Conservation (phyloP, 1,140 invertebrate genomes). For the Cherax quadricarinatus region DNA sequence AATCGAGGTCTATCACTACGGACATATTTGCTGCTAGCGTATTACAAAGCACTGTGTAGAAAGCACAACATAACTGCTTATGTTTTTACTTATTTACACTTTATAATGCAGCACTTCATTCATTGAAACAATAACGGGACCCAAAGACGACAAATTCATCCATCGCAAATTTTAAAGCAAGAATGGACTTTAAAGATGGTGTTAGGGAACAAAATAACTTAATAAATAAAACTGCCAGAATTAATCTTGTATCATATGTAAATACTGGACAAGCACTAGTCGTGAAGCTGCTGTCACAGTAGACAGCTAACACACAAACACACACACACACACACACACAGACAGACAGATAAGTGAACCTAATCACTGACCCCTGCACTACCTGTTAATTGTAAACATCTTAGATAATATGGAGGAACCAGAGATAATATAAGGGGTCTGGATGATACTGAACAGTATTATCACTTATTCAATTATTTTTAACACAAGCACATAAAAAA, state of each 20-base stretch:
- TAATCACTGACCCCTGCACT: neutral
- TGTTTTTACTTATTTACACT: neutral
- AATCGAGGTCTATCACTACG: conserved; percentile 42
- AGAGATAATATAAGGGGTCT: neutral
- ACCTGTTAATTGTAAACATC: neutral
- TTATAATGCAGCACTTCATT: neutral
- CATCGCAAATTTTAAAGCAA: too few relatives aligned
- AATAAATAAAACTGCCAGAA: too few relatives aligned
- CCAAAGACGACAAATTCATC: neutral
- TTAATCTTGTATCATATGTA: too few relatives aligned
- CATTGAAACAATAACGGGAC: neutral
- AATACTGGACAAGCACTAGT: too few relatives aligned
- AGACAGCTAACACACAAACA: too few relatives aligned
- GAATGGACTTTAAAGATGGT: too few relatives aligned
- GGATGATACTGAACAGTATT: too few relatives aligned
- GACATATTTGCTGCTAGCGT: conserved; percentile 21
- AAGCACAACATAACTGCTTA: neutral
- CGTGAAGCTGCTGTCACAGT: too few relatives aligned
- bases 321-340: neutral
- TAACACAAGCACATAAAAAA: too few relatives aligned
- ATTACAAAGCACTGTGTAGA: neutral
- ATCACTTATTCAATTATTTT: too few relatives aligned
- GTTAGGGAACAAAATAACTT: too few relatives aligned
- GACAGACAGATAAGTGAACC: neutral
- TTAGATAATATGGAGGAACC: conserved; percentile 1